These are phyloP conservation scores for Phalera bucephala DNA, from an alignment of 2,888 invertebrate species.

Conservation along the genomic window DNA sequence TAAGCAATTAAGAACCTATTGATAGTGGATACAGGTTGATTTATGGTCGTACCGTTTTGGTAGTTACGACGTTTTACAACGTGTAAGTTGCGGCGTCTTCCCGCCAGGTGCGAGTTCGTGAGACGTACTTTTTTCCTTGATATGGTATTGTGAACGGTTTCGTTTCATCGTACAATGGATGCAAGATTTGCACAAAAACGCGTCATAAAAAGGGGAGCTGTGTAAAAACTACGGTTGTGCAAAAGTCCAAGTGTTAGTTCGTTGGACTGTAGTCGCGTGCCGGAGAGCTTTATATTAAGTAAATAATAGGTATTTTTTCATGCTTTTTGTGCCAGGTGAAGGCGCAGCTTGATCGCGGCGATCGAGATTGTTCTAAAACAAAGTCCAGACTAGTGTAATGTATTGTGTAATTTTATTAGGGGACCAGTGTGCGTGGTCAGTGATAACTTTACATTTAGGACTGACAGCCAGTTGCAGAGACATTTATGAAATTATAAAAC, in stretches of 20 bases:
- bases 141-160: slow-evolving; percentile 62
- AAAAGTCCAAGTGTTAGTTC: slow-evolving; percentile 43
- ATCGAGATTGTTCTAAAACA: slow-evolving; percentile 10
- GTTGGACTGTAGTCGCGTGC: slow-evolving; percentile 68
- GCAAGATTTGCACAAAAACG: slow-evolving; percentile 80
- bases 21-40: slow-evolving; percentile 60
- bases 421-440: no score
- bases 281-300: slow-evolving; percentile 52
- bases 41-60: slow-evolving; percentile 47
- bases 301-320: slow-evolving; percentile 46
- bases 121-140: slow-evolving; percentile 45
- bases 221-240: slow-evolving; percentile 43
- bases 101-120: slow-evolving; percentile 66
- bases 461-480: no score
- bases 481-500: no score
- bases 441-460: no score
- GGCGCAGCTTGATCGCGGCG: slow-evolving; percentile 36
- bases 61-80: slow-evolving; percentile 47
- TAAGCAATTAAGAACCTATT: slow-evolving; percentile 70
- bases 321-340: slow-evolving; percentile 28
- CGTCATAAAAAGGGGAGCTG: slow-evolving; percentile 56
- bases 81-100: slow-evolving; percentile 43
- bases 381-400: no score
- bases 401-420: no score
- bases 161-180: slow-evolving; percentile 65